A percentile compares a stretch with the other conserved stretches of the same genome.
Conservation (phyloP, 1,140 invertebrate species). For the Mamestra configurata region DNA sequence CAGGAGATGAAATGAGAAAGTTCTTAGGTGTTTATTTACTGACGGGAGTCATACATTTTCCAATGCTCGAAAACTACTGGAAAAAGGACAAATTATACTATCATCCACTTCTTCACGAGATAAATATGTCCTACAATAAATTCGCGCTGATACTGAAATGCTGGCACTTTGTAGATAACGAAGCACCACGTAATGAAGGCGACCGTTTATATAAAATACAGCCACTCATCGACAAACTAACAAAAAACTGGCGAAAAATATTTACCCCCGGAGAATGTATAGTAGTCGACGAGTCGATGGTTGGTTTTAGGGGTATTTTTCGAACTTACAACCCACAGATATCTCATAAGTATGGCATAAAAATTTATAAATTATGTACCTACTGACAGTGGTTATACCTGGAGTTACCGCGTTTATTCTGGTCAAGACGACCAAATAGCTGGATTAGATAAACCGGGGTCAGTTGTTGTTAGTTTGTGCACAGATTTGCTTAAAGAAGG, state of each 20-base stretch:
- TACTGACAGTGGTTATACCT: constrained; percentile 41
- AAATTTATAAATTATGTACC: constrained; percentile 51
- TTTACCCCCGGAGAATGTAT: constrained; percentile 35
- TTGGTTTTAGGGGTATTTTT: constrained; percentile 44
- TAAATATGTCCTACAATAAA: constrained; percentile 51
- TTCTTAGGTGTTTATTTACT: constrained; percentile 39
- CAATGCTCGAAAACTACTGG: constrained; percentile 43
- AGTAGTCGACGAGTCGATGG: constrained; percentile 48
- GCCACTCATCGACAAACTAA: constrained; percentile 39
- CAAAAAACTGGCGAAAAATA: constrained; percentile 37
- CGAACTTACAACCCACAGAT: constrained; percentile 41
- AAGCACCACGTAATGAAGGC: constrained; percentile 20
- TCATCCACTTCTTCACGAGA: constrained; percentile 48
- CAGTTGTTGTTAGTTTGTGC: constrained; percentile 16
- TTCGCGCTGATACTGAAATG: constrained; percentile 36
- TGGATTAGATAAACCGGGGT: constrained; percentile 41
- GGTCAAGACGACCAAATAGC: background rate
- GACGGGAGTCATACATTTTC: constrained; percentile 42
- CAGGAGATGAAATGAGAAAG: constrained; percentile 22
- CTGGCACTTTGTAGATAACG: constrained; percentile 52
- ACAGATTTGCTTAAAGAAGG: constrained; percentile 35
- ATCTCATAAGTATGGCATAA: constrained; percentile 49
- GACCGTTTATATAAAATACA: constrained; percentile 52
- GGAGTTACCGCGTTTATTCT: constrained; percentile 37
- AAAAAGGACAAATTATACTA: constrained; percentile 44